These are phyloP conservation scores for Neotoma lepida DNA, from an alignment of 2,113 vertebrate genomes.

Conservation along the genomic window DNA sequence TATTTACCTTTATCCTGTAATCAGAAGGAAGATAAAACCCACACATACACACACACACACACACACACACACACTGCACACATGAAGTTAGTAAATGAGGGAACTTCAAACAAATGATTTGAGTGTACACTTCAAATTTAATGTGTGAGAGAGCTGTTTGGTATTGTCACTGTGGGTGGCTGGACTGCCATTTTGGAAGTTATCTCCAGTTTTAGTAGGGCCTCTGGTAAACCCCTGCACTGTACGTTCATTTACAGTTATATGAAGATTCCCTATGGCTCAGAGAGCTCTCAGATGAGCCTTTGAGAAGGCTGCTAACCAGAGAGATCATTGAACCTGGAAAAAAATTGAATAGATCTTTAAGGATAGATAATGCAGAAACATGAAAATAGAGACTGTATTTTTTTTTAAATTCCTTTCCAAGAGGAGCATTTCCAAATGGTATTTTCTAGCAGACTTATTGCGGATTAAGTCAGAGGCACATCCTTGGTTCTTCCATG, in stretches of 20 bases:
- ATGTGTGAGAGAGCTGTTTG: neutral
- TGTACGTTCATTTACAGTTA: neutral
- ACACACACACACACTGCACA: neutral
- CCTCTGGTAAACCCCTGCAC: neutral
- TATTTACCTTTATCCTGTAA: neutral
- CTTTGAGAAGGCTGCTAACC: neutral
- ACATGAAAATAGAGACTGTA: neutral
- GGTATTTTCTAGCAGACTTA: neutral
- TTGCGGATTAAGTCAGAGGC: neutral
- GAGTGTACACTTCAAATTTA: neutral
- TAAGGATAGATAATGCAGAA: neutral
- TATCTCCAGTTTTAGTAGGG: neutral
- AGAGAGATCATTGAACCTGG: neutral
- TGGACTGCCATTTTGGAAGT: neutral
- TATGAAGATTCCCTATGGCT: neutral
- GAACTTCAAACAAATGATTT: neutral
- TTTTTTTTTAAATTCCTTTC: neutral
- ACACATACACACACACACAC: neutral
- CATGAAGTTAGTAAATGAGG: neutral
- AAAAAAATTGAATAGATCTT: conserved; percentile 10
- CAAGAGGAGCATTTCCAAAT: neutral
- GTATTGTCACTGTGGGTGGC: neutral
- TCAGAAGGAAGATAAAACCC: neutral
- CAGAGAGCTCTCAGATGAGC: neutral
- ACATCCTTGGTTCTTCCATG: accelerated